These are phyloP conservation scores for Lanius collurio DNA, from an alignment of 2,113 vertebrate genomes.

Conservation along the genomic window DNA sequence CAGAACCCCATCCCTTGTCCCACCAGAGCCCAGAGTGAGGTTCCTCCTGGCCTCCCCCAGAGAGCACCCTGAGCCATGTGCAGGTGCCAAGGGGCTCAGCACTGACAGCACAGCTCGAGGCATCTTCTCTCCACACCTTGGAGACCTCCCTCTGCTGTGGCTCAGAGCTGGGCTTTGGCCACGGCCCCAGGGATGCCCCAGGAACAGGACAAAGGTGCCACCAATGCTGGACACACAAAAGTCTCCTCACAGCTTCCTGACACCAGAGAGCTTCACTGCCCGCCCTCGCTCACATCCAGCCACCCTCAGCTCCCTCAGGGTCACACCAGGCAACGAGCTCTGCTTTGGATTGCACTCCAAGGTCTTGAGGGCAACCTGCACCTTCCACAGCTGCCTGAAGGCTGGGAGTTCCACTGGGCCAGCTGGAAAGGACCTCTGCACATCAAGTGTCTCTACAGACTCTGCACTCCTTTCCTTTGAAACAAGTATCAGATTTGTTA, in stretches of 20 bases:
- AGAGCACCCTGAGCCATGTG: rapidly evolving
- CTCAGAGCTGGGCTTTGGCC: neutral
- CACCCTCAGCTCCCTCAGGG: rapidly evolving
- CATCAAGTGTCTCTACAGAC: neutral
- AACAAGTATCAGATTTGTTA: neutral
- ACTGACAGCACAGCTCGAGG: neutral
- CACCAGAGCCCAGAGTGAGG: neutral
- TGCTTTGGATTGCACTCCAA: neutral
- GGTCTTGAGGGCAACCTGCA: neutral
- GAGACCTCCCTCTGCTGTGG: neutral
- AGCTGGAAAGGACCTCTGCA: neutral
- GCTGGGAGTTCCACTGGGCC: neutral
- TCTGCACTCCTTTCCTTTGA: neutral
- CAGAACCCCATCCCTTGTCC: neutral
- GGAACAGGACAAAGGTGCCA: neutral
- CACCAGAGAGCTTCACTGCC: rapidly evolving
- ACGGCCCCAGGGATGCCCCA: neutral
- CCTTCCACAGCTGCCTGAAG: neutral
- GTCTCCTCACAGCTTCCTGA: neutral
- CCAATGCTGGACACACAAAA: rapidly evolving
- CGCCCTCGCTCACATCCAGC: neutral
- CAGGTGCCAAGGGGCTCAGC: neutral
- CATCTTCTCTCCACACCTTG: neutral
- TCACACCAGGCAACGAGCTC: neutral
- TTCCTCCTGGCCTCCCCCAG: neutral